Conservation (phyloP, 2,888 invertebrate species). For the Neuroscelio doddi region DNA sequence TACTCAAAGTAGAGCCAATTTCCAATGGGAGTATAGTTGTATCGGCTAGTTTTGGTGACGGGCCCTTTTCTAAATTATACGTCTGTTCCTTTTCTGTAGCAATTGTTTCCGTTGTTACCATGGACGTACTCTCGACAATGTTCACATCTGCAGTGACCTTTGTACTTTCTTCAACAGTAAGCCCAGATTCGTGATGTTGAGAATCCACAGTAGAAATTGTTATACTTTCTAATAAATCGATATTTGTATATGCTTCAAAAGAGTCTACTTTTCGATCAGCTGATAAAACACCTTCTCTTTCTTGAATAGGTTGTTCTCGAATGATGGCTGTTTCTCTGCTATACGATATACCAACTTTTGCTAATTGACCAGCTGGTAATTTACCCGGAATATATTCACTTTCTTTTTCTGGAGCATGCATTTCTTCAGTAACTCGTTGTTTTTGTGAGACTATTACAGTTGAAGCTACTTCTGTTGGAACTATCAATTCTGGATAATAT, state of each 20-base stretch:
- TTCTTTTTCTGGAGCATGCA: slow-evolving; percentile 81
- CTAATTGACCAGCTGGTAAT: slow-evolving; percentile 77
- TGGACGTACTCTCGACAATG: slow-evolving; percentile 77
- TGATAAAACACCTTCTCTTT: slow-evolving; percentile 78
- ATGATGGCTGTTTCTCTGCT: slow-evolving; percentile 77
- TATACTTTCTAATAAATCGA: slow-evolving; percentile 72
- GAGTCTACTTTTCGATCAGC: slow-evolving; percentile 56
- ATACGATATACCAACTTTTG: slow-evolving; percentile 74
- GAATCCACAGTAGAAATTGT: slow-evolving; percentile 77
- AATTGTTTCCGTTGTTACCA: slow-evolving; percentile 76
- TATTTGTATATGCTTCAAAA: slow-evolving; percentile 60
- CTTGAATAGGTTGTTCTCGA: slow-evolving; percentile 75
- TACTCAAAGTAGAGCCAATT: slow-evolving; percentile 75
- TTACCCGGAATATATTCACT: slow-evolving; percentile 76
- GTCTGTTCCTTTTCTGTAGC: slow-evolving; percentile 76
- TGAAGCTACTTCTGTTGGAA: slow-evolving; percentile 84
- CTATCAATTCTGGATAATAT: slow-evolving; percentile 85
- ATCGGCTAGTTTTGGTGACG: slow-evolving; percentile 62
- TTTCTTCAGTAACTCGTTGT: slow-evolving; percentile 78
- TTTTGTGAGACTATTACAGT: slow-evolving; percentile 79
- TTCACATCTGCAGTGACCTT: slow-evolving; percentile 76
- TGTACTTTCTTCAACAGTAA: slow-evolving; percentile 72
- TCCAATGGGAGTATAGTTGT: slow-evolving; percentile 74
- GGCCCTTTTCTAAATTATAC: slow-evolving; percentile 72
- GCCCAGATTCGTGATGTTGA: slow-evolving; percentile 78